Evolutionary conservation across 2,888 invertebrate species (phyloP).

Genomic region (Coleophora flavipennella): DNA sequence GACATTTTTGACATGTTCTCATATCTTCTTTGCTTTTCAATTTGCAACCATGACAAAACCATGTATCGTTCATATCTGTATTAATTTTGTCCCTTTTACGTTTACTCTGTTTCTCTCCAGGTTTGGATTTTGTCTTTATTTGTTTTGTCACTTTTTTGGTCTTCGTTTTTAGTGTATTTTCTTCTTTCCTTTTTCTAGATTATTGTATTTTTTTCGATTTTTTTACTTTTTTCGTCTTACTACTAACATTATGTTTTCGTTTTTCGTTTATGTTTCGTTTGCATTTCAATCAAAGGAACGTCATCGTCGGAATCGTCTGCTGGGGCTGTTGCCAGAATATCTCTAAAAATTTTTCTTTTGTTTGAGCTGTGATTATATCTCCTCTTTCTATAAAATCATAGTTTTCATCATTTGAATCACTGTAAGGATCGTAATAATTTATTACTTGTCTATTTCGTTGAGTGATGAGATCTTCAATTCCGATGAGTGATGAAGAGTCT

Average conservation of each 20-base stretch:
- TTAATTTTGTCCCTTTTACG: not conserved
- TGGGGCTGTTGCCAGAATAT: too few species aligned
- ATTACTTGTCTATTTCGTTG: too few species aligned
- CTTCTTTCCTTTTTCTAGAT: not conserved
- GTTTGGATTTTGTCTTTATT: not conserved
- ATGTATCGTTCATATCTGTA: not conserved
- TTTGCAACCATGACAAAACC: conserved; percentile 9
- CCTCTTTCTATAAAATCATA: too few species aligned
- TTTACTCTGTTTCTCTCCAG: not conserved
- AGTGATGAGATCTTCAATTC: too few species aligned
- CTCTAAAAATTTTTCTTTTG: too few species aligned
- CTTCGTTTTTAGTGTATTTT: not conserved
- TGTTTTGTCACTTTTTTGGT: not conserved
- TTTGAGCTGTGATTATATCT: too few species aligned
- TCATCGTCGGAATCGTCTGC: not conserved
- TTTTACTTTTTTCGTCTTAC: not conserved
- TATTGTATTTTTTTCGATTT: not conserved
- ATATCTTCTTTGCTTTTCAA: conserved; percentile 4
- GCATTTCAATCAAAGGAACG: not conserved
- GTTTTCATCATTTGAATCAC: too few species aligned
- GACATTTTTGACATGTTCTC: conserved; percentile 5
- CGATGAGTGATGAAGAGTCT: too few species aligned
- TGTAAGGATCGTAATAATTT: too few species aligned
- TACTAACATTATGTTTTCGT: conserved; percentile 8
- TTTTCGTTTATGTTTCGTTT: not conserved